Base-by-base conservation (phyloP, 2,888 invertebrate species). In the Euplagia quadripunctaria region DNA sequence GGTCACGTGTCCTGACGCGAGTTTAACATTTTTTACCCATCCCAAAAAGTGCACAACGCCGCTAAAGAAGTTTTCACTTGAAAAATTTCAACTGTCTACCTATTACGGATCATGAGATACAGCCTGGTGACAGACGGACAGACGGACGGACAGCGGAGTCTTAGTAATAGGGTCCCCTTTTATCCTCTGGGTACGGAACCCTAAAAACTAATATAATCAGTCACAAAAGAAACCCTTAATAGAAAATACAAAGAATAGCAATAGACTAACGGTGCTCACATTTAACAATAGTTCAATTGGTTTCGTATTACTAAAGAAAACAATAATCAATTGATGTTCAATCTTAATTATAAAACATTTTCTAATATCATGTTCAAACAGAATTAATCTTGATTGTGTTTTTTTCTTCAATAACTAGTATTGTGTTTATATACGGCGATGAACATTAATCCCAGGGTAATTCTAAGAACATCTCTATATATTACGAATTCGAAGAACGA, bases 301-400 rank as follows among this genome's bases (percentile, higher is more conserved):
- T 81, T 77, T 68, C 49, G 76, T 79, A 79, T 73, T 81, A 81
- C 81, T 76, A 70, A 81, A 79, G 77, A 72, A 74, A 79, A 81
- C 71, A 72, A 76, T 73, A 61, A 73, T 72, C 78, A 78, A 82
- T 81, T 79, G 72, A 67, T 73, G 58, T 68, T 61, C 8, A 71
- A 72, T 68, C 75, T 82, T 71, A 79, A 81, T 81, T 80, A 74
- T 72, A 78, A 79, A 81, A 80, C 74, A n/a, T 69, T 65, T 43
- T 58, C n/a, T 64, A n/a, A 41, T 70, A 70, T 61, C 68, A 71
- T 61, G 68, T 74, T 77, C 71, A 43, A 72, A 68, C 72, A 68
- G 58, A 67, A 77, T 72, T 46, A 20, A 77, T 63, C 72, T 74
- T 16, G 20, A 11, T 58, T 11, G 8, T 55, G n/a, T n/a, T n/a